phyloP scores from a whole-genome alignment of 1,140 invertebrate genomes.

The Drosophila busckii region DNA sequence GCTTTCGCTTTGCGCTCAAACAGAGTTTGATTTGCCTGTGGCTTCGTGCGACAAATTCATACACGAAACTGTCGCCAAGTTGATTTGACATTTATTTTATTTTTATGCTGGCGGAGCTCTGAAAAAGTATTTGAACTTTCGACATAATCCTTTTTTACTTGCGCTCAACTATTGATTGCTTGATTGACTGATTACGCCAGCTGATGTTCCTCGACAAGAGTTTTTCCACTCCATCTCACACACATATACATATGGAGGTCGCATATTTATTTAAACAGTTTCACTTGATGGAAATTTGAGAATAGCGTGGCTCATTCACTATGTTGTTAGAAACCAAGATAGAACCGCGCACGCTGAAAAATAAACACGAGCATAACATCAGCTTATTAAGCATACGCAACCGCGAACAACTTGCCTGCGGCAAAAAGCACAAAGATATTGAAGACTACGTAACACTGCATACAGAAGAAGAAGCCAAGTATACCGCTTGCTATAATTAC shows the following conservation, averaged over 20 bases:
- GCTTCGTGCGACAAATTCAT: conserved; percentile 22
- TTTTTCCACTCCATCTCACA: neutral
- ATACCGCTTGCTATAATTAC: neutral
- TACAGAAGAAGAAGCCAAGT: neutral
- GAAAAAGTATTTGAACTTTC: conserved; percentile 48
- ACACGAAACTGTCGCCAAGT: conserved; percentile 37
- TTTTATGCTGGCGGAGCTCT: conserved; percentile 21
- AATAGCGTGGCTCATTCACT: too few species aligned
- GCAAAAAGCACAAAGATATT: conserved; percentile 17
- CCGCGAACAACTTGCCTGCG: conserved; percentile 6
- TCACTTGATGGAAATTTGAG: too few species aligned
- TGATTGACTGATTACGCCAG: conserved; percentile 46
- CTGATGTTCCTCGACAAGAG: conserved; percentile 24
- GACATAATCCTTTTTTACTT: conserved; percentile 50
- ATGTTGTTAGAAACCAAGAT: neutral
- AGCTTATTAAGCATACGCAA: neutral
- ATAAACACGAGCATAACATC: too few species aligned
- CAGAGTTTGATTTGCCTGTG: conserved; percentile 26
- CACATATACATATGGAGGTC: too few species aligned
- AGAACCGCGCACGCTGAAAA: neutral
- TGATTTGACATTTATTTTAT: conserved; percentile 68
- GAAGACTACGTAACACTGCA: conserved; percentile 9
- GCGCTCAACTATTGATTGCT: conserved; percentile 58
- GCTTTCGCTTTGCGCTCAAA: conserved; percentile 22
- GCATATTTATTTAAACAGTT: too few species aligned